Evolutionary conservation across 2,113 vertebrate genomes (phyloP), one percentile per base, ranked within the genome.

Genomic region (Emydura subglobosa): DNA sequence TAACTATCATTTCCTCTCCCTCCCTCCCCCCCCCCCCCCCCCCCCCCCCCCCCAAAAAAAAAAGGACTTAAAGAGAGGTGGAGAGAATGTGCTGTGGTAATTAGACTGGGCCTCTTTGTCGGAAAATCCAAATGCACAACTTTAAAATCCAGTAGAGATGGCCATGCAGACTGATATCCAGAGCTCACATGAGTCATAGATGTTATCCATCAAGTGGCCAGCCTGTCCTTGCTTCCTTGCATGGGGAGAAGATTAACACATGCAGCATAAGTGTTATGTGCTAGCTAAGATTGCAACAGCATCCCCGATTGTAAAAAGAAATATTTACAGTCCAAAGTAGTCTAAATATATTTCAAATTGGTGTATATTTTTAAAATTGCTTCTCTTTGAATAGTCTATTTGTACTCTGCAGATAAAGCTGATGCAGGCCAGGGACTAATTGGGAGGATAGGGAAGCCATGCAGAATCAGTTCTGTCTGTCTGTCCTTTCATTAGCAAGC

Each of bases 401-500:
- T 0, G 0, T 22, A 1, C 1, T 1, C 5, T 0, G 0, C 72
- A 47, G 90, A 1, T n/a, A 24, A 88, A 83, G 92, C 82, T 82
- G 86, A n/a, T 55, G 10, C 1, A 76, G 22, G 72, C 72, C 42
- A 44, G 72, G 72, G 42, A 76, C 72, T 76, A 44, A 25, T 10
- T n/a, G 68, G 39, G 0, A 42, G 81, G 44, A 21, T 51, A 13
- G 1, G 4, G 42, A 4, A 31, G 53, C 65, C 24, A 65, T 29
- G 85, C 24, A 49, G 81, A 76, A 61, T 39, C 22, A 9, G 16
- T 51, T 39, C 7, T 50, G 5, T 57, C 47, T 78, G 39, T 39
- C 39, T 39, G 8, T 74, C 78, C 47, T 79, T 79, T 24, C n/a
- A 1, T 31, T 3, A 1, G 54, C 86, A 85, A 93, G 68, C 83